A percentile compares a stretch with the other conserved stretches of the same genome.
Conservation (phyloP, 2,113 vertebrate genomes). For the Felis chaus region DNA sequence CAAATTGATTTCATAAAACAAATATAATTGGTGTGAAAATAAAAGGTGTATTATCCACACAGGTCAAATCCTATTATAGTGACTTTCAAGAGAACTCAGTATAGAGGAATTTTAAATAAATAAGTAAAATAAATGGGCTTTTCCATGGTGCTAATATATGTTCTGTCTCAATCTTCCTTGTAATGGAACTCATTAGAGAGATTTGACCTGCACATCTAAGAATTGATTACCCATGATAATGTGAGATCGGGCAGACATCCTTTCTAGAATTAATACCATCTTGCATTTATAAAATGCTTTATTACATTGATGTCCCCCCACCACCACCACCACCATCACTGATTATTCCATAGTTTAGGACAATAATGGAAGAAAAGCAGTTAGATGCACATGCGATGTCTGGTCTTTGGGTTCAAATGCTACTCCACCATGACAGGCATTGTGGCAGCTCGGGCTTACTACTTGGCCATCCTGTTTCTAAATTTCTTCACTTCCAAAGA, state of each 20-base stretch:
- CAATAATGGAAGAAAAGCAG: not conserved
- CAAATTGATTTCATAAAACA: not conserved
- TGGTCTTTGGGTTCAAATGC: not conserved
- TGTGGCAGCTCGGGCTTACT: rapidly evolving
- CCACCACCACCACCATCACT: not conserved
- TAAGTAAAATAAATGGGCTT: not conserved
- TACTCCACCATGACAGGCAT: rapidly evolving
- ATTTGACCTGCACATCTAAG: not conserved
- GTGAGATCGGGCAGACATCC: not conserved
- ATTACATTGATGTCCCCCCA: not conserved
- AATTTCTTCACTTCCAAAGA: not conserved
- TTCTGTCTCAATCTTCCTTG: not conserved
- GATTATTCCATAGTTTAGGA: not conserved
- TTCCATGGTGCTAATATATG: not conserved
- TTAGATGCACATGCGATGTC: no score
- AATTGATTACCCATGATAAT: not conserved
- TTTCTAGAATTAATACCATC: not conserved
- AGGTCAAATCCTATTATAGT: not conserved
- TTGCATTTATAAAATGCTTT: not conserved
- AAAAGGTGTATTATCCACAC: not conserved
- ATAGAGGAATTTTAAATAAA: not conserved
- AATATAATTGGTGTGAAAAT: not conserved
- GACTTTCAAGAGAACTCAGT: not conserved
- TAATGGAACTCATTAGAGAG: not conserved
- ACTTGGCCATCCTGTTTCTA: not conserved